Conservation (phyloP, 92 coral and sea anemone species). For the Galaxea fascicularis region DNA sequence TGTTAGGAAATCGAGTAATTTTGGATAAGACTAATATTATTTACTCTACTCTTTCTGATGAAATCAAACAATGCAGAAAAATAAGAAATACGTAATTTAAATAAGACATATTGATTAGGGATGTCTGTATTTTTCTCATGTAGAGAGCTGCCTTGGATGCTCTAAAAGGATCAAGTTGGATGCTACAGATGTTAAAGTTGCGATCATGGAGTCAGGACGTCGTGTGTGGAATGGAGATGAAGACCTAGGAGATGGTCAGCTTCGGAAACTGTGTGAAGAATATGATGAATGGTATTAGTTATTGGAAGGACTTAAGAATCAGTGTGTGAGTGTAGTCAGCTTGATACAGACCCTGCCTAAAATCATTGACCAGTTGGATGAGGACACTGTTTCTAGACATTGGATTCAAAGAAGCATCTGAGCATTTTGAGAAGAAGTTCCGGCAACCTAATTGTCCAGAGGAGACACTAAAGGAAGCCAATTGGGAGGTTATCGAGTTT, state of each 20-base stretch:
- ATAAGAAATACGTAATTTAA: too few relatives aligned
- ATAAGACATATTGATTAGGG: neutral
- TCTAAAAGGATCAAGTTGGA: slow-evolving; percentile 54
- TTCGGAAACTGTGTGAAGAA: slow-evolving; percentile 23
- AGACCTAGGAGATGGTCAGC: slow-evolving; percentile 12
- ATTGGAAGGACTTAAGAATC: neutral
- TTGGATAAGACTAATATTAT: too few relatives aligned
- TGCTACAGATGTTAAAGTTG: slow-evolving; percentile 45
- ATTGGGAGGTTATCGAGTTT: slow-evolving; percentile 63
- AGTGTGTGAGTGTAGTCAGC: neutral
- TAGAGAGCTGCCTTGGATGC: slow-evolving; percentile 37
- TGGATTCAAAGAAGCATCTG: slow-evolving; percentile 44
- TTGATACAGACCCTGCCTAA: slow-evolving; percentile 27
- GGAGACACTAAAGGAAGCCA: slow-evolving; percentile 49
- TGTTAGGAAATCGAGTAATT: too few relatives aligned
- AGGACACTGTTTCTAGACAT: slow-evolving; percentile 39
- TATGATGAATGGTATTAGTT: slow-evolving; percentile 37
- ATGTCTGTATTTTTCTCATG: neutral
- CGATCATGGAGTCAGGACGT: slow-evolving; percentile 37
- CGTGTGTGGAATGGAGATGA: slow-evolving; percentile 57
- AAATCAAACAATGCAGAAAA: too few relatives aligned
- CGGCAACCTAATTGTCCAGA: slow-evolving; percentile 59
- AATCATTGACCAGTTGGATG: slow-evolving; percentile 31
- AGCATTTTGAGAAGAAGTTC: slow-evolving; percentile 45
- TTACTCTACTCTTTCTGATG: too few relatives aligned